Percentiles rank a stretch among this genome's conserved stretches.
phyloP scores from a whole-genome alignment of 2,888 invertebrate species.

The Nipponacmea schrenckii region DNA sequence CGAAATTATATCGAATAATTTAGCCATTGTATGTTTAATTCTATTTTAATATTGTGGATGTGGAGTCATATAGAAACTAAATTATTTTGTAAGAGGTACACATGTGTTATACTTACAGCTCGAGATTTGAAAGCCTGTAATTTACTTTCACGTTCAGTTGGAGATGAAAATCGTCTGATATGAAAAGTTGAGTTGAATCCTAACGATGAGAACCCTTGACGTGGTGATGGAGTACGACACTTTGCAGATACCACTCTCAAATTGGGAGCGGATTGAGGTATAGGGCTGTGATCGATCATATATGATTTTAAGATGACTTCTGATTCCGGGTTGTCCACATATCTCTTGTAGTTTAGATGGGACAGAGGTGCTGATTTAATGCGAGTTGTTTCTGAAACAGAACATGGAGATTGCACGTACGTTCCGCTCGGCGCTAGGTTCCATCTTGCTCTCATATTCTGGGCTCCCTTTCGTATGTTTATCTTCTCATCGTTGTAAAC shows the following conservation, averaged over 20 bases:
- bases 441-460: background rate
- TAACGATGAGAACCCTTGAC: background rate
- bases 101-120: constrained; percentile 13
- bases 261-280: background rate
- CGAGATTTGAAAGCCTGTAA: constrained; percentile 11
- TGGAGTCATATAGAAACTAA: too few relatives aligned
- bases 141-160: background rate
- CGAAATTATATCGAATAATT: too few relatives aligned
- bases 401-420: background rate
- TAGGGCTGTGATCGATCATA: background rate
- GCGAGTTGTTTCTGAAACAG: background rate
- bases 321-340: background rate
- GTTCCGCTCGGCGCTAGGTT: background rate
- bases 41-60: too few relatives aligned
- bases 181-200: background rate
- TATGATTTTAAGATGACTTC: background rate
- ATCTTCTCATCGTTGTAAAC: constrained; percentile 24
- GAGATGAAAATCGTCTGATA: constrained; percentile 3
- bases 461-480: background rate
- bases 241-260: background rate
- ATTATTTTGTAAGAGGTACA: too few relatives aligned
- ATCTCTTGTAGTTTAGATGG: background rate
- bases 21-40: too few relatives aligned
- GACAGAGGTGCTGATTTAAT: background rate
- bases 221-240: background rate